phyloP scores from a whole-genome alignment of 2,888 invertebrate species.

The Archips xylosteana region DNA sequence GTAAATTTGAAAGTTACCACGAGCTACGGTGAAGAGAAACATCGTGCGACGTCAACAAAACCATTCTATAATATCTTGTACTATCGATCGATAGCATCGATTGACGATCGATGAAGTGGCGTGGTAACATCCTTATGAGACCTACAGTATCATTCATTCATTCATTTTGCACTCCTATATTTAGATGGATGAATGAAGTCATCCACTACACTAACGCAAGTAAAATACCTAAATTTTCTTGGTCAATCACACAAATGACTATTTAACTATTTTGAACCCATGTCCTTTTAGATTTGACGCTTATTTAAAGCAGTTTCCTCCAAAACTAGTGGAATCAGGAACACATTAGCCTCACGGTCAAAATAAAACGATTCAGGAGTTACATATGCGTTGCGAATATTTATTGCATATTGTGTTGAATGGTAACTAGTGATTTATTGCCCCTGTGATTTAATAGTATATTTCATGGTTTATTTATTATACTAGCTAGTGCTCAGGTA shows the following conservation, averaged over 20 bases:
- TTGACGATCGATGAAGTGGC: no score
- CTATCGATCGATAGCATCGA: no score
- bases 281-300: background rate
- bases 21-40: no score
- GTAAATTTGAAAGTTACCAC: no score
- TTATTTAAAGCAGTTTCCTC: background rate
- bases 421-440: background rate
- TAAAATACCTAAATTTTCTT: background rate
- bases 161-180: no score
- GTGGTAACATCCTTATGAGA: no score
- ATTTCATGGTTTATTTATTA: background rate
- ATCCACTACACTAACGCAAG: background rate
- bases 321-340: background rate
- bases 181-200: no score
- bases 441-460: conserved; percentile 4
- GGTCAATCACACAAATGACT: background rate
- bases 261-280: background rate
- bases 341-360: background rate
- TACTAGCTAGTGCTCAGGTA: no score
- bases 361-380: background rate
- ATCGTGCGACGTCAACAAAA: no score
- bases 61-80: no score
- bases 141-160: no score
- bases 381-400: background rate
- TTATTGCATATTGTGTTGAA: background rate